Conservation (phyloP, 2,888 invertebrate genomes). For the Andrena fulva region DNA sequence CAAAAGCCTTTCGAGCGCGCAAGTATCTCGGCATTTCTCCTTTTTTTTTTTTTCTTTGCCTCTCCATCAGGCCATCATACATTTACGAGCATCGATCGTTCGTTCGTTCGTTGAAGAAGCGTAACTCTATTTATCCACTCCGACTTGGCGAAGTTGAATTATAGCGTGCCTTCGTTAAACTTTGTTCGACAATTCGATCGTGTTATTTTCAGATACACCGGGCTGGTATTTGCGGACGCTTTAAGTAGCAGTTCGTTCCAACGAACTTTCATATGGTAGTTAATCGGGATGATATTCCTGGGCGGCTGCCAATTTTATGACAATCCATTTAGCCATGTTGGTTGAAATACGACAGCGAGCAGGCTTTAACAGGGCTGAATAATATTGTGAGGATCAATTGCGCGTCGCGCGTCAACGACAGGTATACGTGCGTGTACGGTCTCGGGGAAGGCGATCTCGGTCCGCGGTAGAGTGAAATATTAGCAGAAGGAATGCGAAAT, state of each 20-base stretch:
- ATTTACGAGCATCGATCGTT: conserved; percentile 6
- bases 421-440: not conserved
- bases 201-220: conserved; percentile 4
- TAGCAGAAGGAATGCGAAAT: not conserved
- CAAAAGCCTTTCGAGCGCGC: not conserved
- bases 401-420: not conserved
- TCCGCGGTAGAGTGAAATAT: not conserved
- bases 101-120: not conserved
- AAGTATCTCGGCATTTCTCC: not conserved
- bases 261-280: not conserved
- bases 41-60: too few species aligned
- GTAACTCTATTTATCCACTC: not conserved
- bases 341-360: not conserved
- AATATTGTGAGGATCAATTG: conserved; percentile 9
- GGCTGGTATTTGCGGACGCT: conserved; percentile 15
- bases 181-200: conserved; percentile 6
- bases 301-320: conserved; percentile 11
- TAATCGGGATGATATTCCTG: conserved; percentile 18
- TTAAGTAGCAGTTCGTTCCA: not conserved
- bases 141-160: not conserved
- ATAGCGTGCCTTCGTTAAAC: not conserved
- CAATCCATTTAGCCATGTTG: not conserved
- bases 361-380: conserved; percentile 5
- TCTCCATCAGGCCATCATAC: not conserved
- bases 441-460: not conserved